Conservation (phyloP, 2,113 vertebrate genomes). For the rabbit (Oryctolagus cuniculus) region mOryCun1.1 NC_091441.1:90989501-90990000, state of each 20-base stretch:
- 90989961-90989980: not conserved
- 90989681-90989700: not conserved
- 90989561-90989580: conserved; percentile 43
- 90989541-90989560: conserved; percentile 21
- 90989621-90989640: conserved; percentile 32
- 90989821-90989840: not conserved
- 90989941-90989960: not conserved
- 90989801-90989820: not conserved
- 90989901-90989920: not conserved
- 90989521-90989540: conserved; percentile 52
- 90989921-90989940: not conserved
- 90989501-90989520: not conserved
- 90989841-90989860: not conserved
- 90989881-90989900: not conserved
- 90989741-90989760: not conserved
- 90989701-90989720: not conserved
- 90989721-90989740: not conserved
- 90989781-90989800: not conserved
- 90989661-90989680: not conserved
- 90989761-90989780: not conserved
- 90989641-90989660: conserved; percentile 21
- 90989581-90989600: conserved; percentile 56
- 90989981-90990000: not conserved
- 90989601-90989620: conserved; percentile 57
- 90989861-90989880: conserved; percentile 16